Base-by-base conservation (phyloP, 2,888 invertebrate species). In the Epistrophella euchroma region DNA sequence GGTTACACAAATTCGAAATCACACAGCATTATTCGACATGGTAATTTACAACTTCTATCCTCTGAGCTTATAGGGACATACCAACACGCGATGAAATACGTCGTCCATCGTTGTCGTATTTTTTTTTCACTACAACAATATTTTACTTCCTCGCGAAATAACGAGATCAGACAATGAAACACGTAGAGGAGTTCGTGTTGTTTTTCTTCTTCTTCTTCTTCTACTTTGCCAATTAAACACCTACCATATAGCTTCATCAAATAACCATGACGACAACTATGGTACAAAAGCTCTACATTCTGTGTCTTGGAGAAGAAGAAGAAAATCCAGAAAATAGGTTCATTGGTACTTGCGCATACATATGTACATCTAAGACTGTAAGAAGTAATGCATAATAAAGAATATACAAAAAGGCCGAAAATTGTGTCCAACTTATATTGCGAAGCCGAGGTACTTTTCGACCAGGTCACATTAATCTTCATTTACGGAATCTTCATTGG, bases 181-280 rank as follows among this genome's bases (percentile, higher is more conserved):
- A 64, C 66, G 52, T 35, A 66, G 77, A 72, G 68, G 55, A 85
- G 72, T 80, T 71, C 68, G 70, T 52, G 37, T 45, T 28, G 40
- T 52, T 70, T 13, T 47, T 50, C 47, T 64, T 64, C 50, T 70
- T 19, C 28, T 58, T 73, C n/a, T 22, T 60, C 15, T 66, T 19
- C 60, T 73, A 28, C 58, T 35, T 43, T 70, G 32, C 77, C 86
- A 86, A 86, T 86, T 86, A 86, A 82, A 86, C 82, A 86, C 86
- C 86, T 86, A 22, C 68, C 52, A 64, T 35, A 45, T 35, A 45
- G 43, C 55, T 56, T 68, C 22, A 81, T 60, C 45, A 47, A 56
- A 75, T 17, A 56, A 17, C 15, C 72, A 66, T 76, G 58, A n/a
- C 60, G 68, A 64, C 32, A 13, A n/a, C 13, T 17, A 11, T 19